Evolutionary conservation across 2,797 vertebrate species (phyloP).

Genomic region (Zenarchopterus dispar): DNA sequence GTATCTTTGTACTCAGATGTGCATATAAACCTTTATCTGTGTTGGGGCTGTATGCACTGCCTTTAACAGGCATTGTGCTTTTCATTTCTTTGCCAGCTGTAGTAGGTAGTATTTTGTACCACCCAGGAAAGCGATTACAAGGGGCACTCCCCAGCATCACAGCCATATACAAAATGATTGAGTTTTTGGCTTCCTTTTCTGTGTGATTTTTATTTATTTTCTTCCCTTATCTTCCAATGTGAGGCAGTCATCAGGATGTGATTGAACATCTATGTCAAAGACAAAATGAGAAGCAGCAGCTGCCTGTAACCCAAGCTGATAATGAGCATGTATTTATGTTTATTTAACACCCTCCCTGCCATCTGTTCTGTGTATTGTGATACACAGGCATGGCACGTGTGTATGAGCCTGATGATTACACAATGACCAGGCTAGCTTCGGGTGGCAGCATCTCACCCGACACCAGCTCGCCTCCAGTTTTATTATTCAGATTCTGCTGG

Average conservation of each 20-base stretch:
- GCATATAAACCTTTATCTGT: slow-evolving; percentile 1
- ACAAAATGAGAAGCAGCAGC: slow-evolving; percentile 48
- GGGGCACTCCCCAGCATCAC: not conserved
- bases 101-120: slow-evolving; percentile 11
- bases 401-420: slow-evolving; percentile 73
- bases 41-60: not conserved
- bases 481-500: slow-evolving; percentile 67
- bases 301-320: slow-evolving; percentile 75
- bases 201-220: slow-evolving; percentile 15
- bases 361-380: slow-evolving; percentile 80
- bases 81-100: slow-evolving; percentile 39
- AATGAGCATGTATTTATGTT: slow-evolving; percentile 71
- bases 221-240: slow-evolving; percentile 6
- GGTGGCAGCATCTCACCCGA: slow-evolving; percentile 54
- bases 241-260: slow-evolving; percentile 23
- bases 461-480: slow-evolving; percentile 32
- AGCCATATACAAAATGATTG: slow-evolving; percentile 2
- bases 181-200: not conserved
- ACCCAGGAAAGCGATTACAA: slow-evolving; percentile 34
- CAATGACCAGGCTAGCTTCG: slow-evolving; percentile 52
- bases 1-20: slow-evolving; percentile 10
- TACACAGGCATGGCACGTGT: slow-evolving; percentile 56
- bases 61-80: slow-evolving; percentile 7
- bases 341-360: slow-evolving; percentile 78
- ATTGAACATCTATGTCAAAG: slow-evolving; percentile 54